Evolutionary conservation across 2,888 invertebrate genomes (phyloP), one percentile per base, ranked within the genome.

Genomic region (Caenorhabditis sp.): DNA sequence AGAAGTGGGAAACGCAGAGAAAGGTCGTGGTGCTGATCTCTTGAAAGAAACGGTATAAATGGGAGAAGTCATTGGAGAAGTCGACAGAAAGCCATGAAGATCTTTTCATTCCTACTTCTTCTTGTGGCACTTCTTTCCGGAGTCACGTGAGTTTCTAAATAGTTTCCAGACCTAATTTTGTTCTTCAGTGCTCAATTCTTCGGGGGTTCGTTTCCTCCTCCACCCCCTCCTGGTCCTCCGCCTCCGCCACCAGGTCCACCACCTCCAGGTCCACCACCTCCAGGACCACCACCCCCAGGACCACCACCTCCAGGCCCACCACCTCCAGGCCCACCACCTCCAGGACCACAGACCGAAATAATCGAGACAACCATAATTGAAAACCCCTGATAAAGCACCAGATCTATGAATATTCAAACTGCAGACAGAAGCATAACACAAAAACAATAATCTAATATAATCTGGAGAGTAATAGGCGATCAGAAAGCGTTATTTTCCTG

Each of bases 291-390:
- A 18, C 64, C 64, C 28, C 64, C 64, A 20, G 55, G 40, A n/a
- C 64, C 64, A 2, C 72, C 72, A 20, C 72, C 65, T 28, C 64
- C 64, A 61, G 50, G 50, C 32, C 69, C 68, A 1, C 71, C 72
- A 13, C 72, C 71, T n/a, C 67, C 67, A 18, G 56, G 56, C 58
- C 70, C 60, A 11, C 56, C 55, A n/a, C 55, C 55, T 8, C 67
- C 67, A 0, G 37, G 37, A 61, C 61, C 53, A 9, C 64, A 62
- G 4, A 11, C 32, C 1, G 58, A 58, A 35, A 44, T 62, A 62
- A n/a, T 62, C 62, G 20, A 51, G 35, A 35, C 71, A 55, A 53
- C 67, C 18, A 67, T 56, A 55, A 55, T 56, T 18, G 58, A 40
- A 51, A 55, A 44, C 5, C 67, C 51, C 15, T 64, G 44, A 22